Evolutionary conservation across 2,113 vertebrate species (phyloP), one percentile per base, ranked within the genome.

Genomic region (Tragelaphus strepsiceros): DNA sequence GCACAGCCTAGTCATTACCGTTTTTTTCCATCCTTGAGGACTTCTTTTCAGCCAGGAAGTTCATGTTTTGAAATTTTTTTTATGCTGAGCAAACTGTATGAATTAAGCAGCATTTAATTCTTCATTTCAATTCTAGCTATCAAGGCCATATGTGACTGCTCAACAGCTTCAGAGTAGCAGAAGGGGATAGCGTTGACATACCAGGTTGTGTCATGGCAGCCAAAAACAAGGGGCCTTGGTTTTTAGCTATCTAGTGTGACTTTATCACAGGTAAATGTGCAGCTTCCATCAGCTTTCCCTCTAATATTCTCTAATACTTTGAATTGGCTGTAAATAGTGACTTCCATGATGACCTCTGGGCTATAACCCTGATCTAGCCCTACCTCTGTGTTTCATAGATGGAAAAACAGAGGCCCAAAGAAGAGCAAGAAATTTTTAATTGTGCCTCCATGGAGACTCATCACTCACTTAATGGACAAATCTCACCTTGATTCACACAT

Each of bases 111-210:
- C 74, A 88, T 81, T 94, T 95, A 91, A 95, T 86, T 97, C 62
- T 90, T 93, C 80, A 64, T 74, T 97, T 97, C 35, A 64, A 43
- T 96, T 91, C 93, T 96, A 95, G 78, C 83, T 91, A 62, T 95
- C 59, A 82, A 88, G 88, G 85, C 85, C 88, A 90, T 90, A 81
- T 90, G 49, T 81, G 54, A 80, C 88, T 90, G 78, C 53, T 82
- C 83, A 90, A n/a, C 61, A 89, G 78, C 43, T 92, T 90, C 80
- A 95, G 51, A 95, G 51, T 85, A 90, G 58, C 96, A 96, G 95
- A 94, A 89, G 78, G 51, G 51, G 96, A 92, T n/a, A 53, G 77
- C 59, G 86, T 81, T 64, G 77, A 64, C 59, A 61, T 10, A 74
- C 21, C 46, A 58, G 82, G 56, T 81, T 91, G 59, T 92, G 32